phyloP scores from a whole-genome alignment of 1,140 invertebrate species.

The Drosophila athabasca region DNA sequence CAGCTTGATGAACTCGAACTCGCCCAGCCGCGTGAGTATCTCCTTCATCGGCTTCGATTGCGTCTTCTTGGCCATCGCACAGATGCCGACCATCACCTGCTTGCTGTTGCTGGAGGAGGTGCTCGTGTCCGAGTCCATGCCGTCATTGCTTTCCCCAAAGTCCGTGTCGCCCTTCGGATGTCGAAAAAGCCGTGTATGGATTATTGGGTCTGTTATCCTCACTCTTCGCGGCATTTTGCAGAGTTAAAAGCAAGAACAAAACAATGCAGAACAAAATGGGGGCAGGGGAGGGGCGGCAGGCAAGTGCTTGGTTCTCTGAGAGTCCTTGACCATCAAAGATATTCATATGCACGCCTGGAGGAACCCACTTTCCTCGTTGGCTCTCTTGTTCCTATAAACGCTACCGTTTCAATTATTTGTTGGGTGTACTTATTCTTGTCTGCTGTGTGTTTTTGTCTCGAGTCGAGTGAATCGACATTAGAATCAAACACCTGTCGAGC shows the following conservation, averaged over 20 bases:
- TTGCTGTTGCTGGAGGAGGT: slow-evolving; percentile 81
- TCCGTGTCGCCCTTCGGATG: slow-evolving; percentile 88
- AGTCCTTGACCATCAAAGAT: too few species aligned
- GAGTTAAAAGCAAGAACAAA: not conserved
- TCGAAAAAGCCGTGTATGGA: not conserved
- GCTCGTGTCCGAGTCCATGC: slow-evolving; percentile 85
- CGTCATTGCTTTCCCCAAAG: slow-evolving; percentile 86
- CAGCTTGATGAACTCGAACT: slow-evolving; percentile 98
- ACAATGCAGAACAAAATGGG: not conserved
- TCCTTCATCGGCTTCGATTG: slow-evolving; percentile 99
- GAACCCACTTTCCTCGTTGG: too few species aligned
- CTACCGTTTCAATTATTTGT: too few species aligned
- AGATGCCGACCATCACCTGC: slow-evolving; percentile 96
- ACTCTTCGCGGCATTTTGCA: not conserved
- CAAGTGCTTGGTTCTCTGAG: too few species aligned
- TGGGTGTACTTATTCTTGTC: too few species aligned
- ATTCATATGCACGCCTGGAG: too few species aligned
- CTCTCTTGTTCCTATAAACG: too few species aligned
- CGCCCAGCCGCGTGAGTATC: slow-evolving; percentile 96
- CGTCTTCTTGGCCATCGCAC: slow-evolving; percentile 99
- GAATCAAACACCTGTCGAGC: too few species aligned
- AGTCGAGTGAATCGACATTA: too few species aligned
- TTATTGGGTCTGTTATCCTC: too few species aligned
- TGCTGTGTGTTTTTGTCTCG: too few species aligned
- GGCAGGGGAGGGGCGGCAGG: not conserved